Base-by-base conservation (phyloP, 35 echinoderm and acorn worm species). In the Amphiura filiformis region DNA sequence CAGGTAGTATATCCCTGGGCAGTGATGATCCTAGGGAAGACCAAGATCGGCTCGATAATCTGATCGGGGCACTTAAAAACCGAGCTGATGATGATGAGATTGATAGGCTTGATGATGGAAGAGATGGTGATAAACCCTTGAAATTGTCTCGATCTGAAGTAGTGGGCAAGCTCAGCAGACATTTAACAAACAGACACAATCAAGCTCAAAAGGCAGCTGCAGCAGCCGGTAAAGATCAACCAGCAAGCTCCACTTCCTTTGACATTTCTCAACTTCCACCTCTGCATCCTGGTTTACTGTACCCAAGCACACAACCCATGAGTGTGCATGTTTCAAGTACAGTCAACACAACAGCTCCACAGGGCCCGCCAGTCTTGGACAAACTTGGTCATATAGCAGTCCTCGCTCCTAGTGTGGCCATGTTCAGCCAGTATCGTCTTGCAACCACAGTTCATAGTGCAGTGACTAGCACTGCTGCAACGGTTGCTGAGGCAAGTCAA, bases 81-180 rank as follows among this genome's bases (percentile, higher is more conserved):
- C 35, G 84, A 20, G 81, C 90, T 14, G 84, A 84, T 70, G 28
- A 70, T n/a, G 11, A 70, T 11, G 61, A 70, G 26, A 23, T 11
- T 70, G 41, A 17, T 47, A 47, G 4, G 5, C 7, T 15, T 11
- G 61, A 30, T 70, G 61, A n/a, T 11, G 17, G 17, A 4, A 70
- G 61, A 22, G 86, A 91, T 36, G 41, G 37, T 38, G 76, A 84
- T 35, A 90, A 76, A 36, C 49, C 82, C n/a, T 47, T 56, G 34
- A 99, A 99, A 90, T 89, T 91, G 12, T 90, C 96, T 1, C 84
- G 92, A 34, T 99, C 96, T 35, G 96, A 99, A 80, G 96, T 99
- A 31, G 96, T 99, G 22, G 91, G 96, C 35, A 99, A 99, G 80
- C 84, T 99, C 11, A 92, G 92, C 23, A 93, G 93, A 78, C 96